These are phyloP conservation scores for Dasyprocta punctata DNA, from an alignment of 2,113 vertebrate genomes.

Conservation along the genomic window DNA sequence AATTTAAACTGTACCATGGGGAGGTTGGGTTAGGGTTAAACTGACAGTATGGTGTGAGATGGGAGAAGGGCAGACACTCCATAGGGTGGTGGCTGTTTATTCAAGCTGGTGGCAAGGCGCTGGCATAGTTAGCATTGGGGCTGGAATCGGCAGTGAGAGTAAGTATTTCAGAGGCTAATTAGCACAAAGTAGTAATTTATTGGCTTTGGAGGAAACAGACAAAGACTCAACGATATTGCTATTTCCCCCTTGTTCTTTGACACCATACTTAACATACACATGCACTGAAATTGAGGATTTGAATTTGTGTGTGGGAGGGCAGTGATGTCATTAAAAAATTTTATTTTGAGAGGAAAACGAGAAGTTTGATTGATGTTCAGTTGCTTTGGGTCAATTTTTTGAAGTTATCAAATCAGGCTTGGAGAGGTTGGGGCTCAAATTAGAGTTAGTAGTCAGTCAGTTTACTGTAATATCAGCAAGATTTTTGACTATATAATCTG, in stretches of 20 bases:
- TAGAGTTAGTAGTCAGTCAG: not conserved
- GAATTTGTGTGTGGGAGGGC: not conserved
- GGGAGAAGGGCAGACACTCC: not conserved
- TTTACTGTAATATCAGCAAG: not conserved
- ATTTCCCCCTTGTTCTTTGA: not conserved
- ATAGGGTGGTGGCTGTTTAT: rapidly evolving
- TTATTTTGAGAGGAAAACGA: not conserved
- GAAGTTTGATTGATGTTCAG: not conserved
- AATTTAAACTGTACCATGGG: not conserved
- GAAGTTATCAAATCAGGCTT: not conserved
- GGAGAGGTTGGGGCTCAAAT: no score
- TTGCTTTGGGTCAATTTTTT: not conserved
- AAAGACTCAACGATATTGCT: not conserved
- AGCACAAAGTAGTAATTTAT: not conserved
- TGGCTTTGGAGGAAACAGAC: not conserved
- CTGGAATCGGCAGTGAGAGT: rapidly evolving
- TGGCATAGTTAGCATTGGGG: rapidly evolving
- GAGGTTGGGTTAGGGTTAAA: no score
- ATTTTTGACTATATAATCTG: not conserved
- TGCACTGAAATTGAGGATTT: not conserved
- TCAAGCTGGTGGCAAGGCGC: not conserved
- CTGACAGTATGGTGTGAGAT: not conserved
- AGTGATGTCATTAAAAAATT: not conserved
- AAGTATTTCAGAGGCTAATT: not conserved
- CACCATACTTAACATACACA: not conserved